phyloP scores from a whole-genome alignment of 2,797 vertebrate genomes.

The Percopsis omiscomaycus region DNA sequence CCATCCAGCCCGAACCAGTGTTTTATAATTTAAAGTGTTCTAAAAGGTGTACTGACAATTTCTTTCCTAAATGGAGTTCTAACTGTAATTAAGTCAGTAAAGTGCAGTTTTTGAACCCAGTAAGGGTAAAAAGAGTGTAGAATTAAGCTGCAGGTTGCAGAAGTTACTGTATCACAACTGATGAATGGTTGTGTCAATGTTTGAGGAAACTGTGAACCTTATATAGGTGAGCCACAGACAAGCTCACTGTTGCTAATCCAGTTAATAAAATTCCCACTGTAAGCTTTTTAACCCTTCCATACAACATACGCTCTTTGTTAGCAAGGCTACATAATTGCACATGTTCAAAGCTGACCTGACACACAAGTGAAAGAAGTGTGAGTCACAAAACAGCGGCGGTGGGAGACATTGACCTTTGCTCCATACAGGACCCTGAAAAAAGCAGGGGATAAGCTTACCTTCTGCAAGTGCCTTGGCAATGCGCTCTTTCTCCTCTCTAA shows the following conservation, averaged over 20 bases:
- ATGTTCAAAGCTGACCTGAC: conserved; percentile 5
- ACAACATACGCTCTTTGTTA: conserved; percentile 59
- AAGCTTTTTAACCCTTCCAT: conserved; percentile 63
- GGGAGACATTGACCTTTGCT: conserved; percentile 20
- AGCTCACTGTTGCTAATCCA: conserved; percentile 80
- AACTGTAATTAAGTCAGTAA: no score
- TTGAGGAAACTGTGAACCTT: conserved; percentile 59
- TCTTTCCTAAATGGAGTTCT: no score
- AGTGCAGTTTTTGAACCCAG: no score
- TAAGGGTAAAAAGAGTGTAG: conserved; percentile 52
- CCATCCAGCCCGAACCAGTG: conserved; percentile 74
- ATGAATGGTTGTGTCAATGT: conserved; percentile 21
- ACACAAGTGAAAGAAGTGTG: background rate
- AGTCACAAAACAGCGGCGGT: conserved; percentile 3
- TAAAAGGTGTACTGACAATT: no score
- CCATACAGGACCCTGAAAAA: background rate
- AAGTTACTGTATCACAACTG: conserved; percentile 25
- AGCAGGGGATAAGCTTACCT: conserved; percentile 70
- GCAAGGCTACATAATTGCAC: conserved; percentile 36
- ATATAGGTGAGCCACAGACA: conserved; percentile 78
- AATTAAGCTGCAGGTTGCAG: conserved; percentile 3
- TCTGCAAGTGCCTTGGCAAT: conserved; percentile 87
- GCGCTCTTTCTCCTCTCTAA: conserved; percentile 84
- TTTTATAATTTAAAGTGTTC: background rate
- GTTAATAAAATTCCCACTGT: conserved; percentile 75